A percentile compares a stretch with the other conserved stretches of the same genome.
phyloP scores from a whole-genome alignment of 2,797 vertebrate species.

The Sebastiscus albofasciatus region DNA sequence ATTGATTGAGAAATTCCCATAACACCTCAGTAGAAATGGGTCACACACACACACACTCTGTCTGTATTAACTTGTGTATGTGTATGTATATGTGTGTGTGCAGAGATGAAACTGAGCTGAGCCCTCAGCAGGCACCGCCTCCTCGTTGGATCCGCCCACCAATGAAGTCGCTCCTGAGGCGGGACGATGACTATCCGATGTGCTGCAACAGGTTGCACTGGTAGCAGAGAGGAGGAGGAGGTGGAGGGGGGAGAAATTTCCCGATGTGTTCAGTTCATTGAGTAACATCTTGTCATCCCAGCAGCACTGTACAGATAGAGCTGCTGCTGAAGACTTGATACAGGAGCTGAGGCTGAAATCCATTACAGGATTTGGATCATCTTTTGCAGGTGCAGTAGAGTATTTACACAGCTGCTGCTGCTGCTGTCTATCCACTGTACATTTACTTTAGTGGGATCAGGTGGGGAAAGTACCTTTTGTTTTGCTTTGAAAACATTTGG shows the following conservation, averaged over 20 bases:
- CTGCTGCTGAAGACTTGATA: background rate
- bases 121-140: conserved; percentile 50
- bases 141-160: conserved; percentile 30
- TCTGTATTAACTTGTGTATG: background rate
- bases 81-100: background rate
- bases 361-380: background rate
- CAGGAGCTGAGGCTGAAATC: background rate
- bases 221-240: conserved; percentile 2
- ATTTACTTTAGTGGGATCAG: background rate
- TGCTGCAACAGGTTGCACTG: conserved; percentile 83
- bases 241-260: conserved; percentile 20
- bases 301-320: background rate
- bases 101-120: conserved; percentile 15
- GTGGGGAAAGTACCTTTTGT: background rate
- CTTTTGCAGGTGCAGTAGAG: conserved; percentile 49
- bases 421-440: background rate
- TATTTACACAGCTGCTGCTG: conserved; percentile 27
- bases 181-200: conserved; percentile 60
- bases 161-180: conserved; percentile 67
- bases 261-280: conserved; percentile 49
- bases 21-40: background rate
- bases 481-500: conserved; percentile 29
- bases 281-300: conserved; percentile 44
- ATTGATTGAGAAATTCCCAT: background rate
- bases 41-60: background rate